Evolutionary conservation across 2,113 vertebrate genomes (phyloP).

Genomic region (Ictidomys tridecemlineatus): DNA sequence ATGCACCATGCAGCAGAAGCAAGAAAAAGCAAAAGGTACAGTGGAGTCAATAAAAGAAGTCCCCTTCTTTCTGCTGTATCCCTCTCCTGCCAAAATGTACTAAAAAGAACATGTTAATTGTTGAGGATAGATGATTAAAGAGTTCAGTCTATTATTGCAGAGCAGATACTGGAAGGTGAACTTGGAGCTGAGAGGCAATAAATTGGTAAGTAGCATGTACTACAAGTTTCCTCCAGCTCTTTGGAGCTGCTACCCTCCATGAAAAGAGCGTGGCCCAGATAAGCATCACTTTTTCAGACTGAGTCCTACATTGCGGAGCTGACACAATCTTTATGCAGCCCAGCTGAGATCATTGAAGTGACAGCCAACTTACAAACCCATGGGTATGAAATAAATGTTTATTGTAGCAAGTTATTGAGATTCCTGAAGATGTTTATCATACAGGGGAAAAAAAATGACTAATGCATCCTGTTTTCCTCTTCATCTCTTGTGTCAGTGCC

Average conservation of each 20-base stretch:
- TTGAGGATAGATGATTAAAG: not conserved
- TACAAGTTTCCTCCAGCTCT: not conserved
- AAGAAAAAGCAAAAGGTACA: not conserved
- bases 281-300: not conserved
- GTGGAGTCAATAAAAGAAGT: not conserved
- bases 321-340: not conserved
- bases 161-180: not conserved
- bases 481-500: not conserved
- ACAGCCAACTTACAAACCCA: not conserved
- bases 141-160: not conserved
- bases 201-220: not conserved
- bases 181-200: not conserved
- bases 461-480: conserved; percentile 44
- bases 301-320: not conserved
- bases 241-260: not conserved
- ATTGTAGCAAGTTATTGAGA: not conserved
- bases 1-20: not conserved
- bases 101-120: not conserved
- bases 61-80: not conserved
- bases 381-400: conserved; percentile 27
- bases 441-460: not conserved
- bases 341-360: not conserved
- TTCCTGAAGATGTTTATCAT: conserved; percentile 54
- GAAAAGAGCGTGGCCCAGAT: not conserved
- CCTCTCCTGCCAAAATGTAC: not conserved